Evolutionary conservation across 2,888 invertebrate species (phyloP).

Genomic region (Argyresthia albistria): DNA sequence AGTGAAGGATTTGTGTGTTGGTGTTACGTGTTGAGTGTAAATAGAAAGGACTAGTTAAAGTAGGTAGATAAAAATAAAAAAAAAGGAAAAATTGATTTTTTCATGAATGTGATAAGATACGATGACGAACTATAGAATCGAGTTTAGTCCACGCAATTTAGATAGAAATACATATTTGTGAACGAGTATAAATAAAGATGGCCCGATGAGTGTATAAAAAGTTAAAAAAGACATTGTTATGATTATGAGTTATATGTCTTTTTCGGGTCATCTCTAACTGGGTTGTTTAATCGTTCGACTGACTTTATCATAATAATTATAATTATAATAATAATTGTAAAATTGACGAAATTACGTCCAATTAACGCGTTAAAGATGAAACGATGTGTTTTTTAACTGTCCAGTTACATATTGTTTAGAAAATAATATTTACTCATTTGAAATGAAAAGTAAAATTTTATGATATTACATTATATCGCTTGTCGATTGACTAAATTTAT

Average conservation of each 20-base stretch:
- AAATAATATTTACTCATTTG: constrained; percentile 12
- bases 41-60: constrained; percentile 48
- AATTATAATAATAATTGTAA: constrained; percentile 8
- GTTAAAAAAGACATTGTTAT: background rate
- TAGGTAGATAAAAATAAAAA: constrained; percentile 43
- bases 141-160: constrained; percentile 25
- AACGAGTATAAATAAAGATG: background rate
- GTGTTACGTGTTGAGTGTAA: constrained; percentile 17
- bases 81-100: constrained; percentile 26
- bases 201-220: background rate
- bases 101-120: constrained; percentile 50
- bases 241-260: background rate
- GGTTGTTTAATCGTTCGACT: constrained; percentile 52
- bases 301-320: constrained; percentile 39
- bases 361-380: constrained; percentile 1
- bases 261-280: constrained; percentile 9
- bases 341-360: constrained; percentile 38
- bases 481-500: constrained; percentile 14
- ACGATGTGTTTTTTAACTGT: constrained; percentile 2
- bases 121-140: constrained; percentile 25
- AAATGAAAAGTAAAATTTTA: constrained; percentile 8
- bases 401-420: constrained; percentile 11
- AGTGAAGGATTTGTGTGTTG: background rate
- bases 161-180: constrained; percentile 20
- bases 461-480: constrained; percentile 9